Conservation (phyloP, 2,113 vertebrate species). For the Stegostoma tigrinum region DNA sequence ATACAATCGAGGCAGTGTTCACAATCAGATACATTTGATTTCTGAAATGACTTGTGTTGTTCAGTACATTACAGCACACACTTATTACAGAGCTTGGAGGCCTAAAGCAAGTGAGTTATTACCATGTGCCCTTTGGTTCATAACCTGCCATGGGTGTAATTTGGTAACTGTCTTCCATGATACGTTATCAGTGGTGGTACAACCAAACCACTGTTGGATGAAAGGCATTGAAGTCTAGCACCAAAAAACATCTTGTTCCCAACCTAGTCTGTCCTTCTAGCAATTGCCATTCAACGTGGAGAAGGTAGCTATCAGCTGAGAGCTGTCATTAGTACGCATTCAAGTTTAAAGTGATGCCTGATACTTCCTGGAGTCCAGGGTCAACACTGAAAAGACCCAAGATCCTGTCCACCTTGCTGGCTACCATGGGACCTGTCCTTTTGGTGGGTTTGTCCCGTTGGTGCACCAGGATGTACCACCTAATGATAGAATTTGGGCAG, state of each 20-base stretch:
- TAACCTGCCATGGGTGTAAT: not conserved
- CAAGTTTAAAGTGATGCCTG: not conserved
- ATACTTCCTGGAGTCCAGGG: not conserved
- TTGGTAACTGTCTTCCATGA: not conserved
- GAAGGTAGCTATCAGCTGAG: no score
- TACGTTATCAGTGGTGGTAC: not conserved
- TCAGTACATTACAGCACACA: no score
- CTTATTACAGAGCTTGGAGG: no score
- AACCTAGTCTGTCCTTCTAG: not conserved
- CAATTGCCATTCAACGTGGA: no score
- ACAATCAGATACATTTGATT: no score
- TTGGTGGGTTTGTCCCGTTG: not conserved
- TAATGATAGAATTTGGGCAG: not conserved
- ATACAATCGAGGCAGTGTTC: no score
- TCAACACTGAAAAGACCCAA: not conserved
- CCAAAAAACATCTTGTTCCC: not conserved
- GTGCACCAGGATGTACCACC: not conserved
- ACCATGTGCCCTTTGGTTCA: no score
- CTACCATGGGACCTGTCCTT: not conserved
- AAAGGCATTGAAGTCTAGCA: not conserved
- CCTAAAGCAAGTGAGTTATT: not conserved
- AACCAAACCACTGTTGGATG: not conserved
- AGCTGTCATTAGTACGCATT: not conserved
- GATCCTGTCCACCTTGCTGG: not conserved
- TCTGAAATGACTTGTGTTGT: no score